phyloP scores from a whole-genome alignment of 2,888 invertebrate species.

The Euzophera pinguis region DNA sequence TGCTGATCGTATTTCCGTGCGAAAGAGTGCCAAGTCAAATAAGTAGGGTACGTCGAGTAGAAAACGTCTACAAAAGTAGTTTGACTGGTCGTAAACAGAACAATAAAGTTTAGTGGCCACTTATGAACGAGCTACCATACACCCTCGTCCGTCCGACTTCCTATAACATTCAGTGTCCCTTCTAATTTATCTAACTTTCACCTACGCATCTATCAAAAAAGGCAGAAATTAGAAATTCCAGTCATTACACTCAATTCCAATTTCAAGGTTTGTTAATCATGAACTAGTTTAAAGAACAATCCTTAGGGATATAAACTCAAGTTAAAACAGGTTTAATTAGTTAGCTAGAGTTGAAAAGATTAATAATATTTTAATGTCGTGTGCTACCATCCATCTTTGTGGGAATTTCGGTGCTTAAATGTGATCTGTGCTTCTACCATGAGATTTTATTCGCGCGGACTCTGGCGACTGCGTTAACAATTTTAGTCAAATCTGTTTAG shows the following conservation, averaged over 20 bases:
- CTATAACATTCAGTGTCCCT: constrained; percentile 31
- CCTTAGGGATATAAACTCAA: background rate
- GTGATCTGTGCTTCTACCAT: no score
- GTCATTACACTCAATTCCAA: constrained; percentile 15
- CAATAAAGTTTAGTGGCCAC: constrained; percentile 69
- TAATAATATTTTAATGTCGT: no score
- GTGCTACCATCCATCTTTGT: no score
- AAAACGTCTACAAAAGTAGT: constrained; percentile 41
- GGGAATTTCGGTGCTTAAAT: no score
- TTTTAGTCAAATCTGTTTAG: no score
- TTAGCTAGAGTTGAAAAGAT: background rate
- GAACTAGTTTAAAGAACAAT: background rate
- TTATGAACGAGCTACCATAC: constrained; percentile 44
- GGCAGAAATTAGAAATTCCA: constrained; percentile 13
- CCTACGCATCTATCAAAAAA: constrained; percentile 8
- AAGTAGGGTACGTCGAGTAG: constrained; percentile 24
- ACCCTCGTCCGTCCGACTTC: constrained; percentile 30
- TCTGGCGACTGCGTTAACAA: no score
- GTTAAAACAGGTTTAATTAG: background rate
- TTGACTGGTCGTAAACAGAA: constrained; percentile 59
- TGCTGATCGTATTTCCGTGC: constrained; percentile 20
- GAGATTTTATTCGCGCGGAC: no score
- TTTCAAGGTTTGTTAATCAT: background rate
- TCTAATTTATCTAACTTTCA: constrained; percentile 45
- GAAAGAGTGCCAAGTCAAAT: constrained; percentile 26